Conservation (phyloP, 2,797 vertebrate genomes). For the Dermochelys coriacea region DNA sequence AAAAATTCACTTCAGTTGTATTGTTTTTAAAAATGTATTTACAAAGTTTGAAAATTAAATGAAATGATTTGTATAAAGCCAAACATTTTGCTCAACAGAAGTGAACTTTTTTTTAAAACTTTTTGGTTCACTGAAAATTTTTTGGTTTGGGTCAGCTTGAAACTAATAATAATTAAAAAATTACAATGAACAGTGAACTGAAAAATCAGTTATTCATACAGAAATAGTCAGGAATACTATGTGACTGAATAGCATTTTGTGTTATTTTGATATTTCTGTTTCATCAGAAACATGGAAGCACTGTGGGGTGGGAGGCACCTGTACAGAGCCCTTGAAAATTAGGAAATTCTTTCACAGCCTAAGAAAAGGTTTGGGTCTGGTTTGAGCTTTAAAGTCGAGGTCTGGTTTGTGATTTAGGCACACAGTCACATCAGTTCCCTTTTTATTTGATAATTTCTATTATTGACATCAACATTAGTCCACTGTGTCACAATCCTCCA, state of each 20-base stretch:
- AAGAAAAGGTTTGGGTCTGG: background rate
- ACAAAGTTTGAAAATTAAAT: background rate
- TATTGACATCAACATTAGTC: background rate
- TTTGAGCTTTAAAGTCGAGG: background rate
- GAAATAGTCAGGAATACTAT: background rate
- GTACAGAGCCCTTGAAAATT: background rate
- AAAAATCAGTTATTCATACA: background rate
- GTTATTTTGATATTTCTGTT: background rate
- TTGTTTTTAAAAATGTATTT: background rate
- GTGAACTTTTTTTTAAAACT: background rate
- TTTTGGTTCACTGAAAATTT: background rate
- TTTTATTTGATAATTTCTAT: background rate
- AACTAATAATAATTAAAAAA: background rate
- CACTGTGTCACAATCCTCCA: background rate
- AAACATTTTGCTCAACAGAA: background rate
- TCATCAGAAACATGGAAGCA: background rate
- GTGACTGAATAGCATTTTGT: background rate
- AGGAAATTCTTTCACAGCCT: background rate
- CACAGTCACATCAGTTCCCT: background rate
- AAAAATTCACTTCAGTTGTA: background rate
- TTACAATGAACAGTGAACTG: background rate
- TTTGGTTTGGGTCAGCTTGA: background rate
- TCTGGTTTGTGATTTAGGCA: background rate
- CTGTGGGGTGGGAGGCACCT: background rate
- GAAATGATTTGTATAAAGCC: background rate